Percentiles rank a stretch among this genome's conserved stretches.
Conservation (phyloP, 2,113 vertebrate genomes). For the Clinocottus analis region DNA sequence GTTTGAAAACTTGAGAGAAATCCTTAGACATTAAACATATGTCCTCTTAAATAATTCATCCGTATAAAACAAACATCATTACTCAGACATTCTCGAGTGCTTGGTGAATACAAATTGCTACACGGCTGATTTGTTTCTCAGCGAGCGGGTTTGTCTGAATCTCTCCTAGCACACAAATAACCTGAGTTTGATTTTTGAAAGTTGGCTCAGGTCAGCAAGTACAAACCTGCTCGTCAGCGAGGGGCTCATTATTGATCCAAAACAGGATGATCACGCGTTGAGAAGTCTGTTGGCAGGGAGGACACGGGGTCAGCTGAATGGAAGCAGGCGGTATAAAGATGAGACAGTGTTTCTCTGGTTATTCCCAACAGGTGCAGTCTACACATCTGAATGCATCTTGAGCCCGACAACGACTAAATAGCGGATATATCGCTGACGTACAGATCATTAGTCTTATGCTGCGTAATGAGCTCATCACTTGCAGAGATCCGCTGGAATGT, state of each 20-base stretch:
- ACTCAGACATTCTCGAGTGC: background rate
- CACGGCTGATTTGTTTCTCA: background rate
- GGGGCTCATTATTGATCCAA: conserved; percentile 29
- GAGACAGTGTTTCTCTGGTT: conserved; percentile 10
- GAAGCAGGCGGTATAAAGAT: conserved; percentile 20
- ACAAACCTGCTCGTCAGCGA: conserved; percentile 28
- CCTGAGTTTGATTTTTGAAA: background rate
- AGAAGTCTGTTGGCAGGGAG: background rate
- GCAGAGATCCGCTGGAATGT: conserved; percentile 14
- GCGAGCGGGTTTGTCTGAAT: background rate
- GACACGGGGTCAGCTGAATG: background rate
- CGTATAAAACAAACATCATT: background rate
- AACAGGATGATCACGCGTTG: background rate
- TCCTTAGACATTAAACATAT: background rate
- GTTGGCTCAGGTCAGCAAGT: background rate
- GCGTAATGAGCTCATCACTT: conserved; percentile 38
- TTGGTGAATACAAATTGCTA: background rate
- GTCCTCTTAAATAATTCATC: conserved; percentile 23
- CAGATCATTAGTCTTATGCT: conserved; percentile 25
- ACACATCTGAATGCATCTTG: background rate
- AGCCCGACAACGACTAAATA: conserved; percentile 30
- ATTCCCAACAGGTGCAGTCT: conserved; percentile 38
- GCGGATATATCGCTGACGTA: background rate
- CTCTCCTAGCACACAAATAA: background rate
- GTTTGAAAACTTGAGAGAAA: conserved; percentile 16